phyloP scores from a whole-genome alignment of 2,797 vertebrate genomes.

The Acropternis orthonyx region DNA sequence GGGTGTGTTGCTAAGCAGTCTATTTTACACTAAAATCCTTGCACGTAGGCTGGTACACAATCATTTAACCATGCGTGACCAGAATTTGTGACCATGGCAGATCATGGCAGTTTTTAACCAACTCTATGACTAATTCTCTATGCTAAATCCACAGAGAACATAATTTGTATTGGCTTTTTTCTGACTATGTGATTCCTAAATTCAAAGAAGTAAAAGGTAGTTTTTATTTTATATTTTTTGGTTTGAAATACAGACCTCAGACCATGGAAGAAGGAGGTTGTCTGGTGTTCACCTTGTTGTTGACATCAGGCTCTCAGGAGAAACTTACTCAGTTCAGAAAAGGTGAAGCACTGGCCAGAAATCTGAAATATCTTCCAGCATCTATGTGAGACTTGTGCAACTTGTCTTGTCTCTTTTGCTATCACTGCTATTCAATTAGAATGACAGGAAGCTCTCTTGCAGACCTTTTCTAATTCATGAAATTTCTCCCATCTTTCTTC shows the following conservation, averaged over 20 bases:
- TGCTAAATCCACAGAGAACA: background rate
- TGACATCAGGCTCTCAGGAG: background rate
- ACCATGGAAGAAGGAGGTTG: background rate
- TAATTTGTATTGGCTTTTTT: background rate
- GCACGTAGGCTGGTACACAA: fast-evolving
- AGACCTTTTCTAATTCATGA: background rate
- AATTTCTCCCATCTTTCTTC: background rate
- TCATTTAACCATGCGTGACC: background rate
- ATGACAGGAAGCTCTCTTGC: background rate
- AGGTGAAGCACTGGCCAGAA: background rate
- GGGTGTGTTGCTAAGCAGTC: background rate
- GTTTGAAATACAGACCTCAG: background rate
- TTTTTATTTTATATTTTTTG: background rate
- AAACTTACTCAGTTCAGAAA: background rate
- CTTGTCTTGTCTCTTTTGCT: background rate
- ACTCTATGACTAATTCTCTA: background rate
- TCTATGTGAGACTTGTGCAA: background rate
- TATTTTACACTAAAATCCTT: background rate
- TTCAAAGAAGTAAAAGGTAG: background rate
- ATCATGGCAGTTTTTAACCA: background rate
- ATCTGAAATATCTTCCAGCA: background rate
- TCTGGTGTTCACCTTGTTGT: background rate
- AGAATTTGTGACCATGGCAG: background rate
- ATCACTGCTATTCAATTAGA: background rate
- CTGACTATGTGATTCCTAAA: background rate